These are phyloP conservation scores for Trigoniulus corallinus DNA, from an alignment of 1,140 invertebrate genomes.

Conservation along the genomic window DNA sequence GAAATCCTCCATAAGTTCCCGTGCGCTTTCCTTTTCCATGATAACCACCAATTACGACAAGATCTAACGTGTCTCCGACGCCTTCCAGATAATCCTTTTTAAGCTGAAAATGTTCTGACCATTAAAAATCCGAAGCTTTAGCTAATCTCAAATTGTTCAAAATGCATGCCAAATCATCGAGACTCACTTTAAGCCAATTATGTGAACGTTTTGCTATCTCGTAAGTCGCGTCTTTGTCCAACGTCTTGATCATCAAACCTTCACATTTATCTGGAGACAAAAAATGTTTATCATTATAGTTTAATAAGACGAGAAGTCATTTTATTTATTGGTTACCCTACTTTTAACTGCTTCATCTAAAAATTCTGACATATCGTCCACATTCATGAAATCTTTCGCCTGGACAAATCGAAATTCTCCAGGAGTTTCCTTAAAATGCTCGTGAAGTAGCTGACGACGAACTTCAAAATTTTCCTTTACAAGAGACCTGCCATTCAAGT, in stretches of 20 bases:
- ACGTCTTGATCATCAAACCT: slow-evolving; percentile 96
- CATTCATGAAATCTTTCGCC: slow-evolving; percentile 59
- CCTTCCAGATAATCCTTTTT: slow-evolving; percentile 97
- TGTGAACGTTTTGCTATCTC: slow-evolving; percentile 94
- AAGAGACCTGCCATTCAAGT: slow-evolving; percentile 76
- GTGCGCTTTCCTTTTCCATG: slow-evolving; percentile 84
- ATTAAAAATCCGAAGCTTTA: background rate
- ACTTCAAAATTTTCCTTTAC: slow-evolving; percentile 60
- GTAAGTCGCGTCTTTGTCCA: slow-evolving; percentile 84
- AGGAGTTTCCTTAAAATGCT: slow-evolving; percentile 55
- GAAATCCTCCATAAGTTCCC: slow-evolving; percentile 86
- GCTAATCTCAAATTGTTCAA: no score
- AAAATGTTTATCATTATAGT: background rate
- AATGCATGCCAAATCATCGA: no score
- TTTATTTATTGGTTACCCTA: slow-evolving; percentile 17
- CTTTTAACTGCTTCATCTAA: slow-evolving; percentile 89
- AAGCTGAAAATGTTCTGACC: slow-evolving; percentile 28
- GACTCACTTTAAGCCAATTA: slow-evolving; percentile 75
- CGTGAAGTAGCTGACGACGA: slow-evolving; percentile 52
- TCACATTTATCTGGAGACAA: slow-evolving; percentile 69
- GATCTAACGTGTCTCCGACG: slow-evolving; percentile 72
- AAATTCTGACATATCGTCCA: slow-evolving; percentile 88
- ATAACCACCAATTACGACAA: slow-evolving; percentile 90
- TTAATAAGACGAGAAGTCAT: background rate
- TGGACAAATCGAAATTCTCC: slow-evolving; percentile 82